Conservation (phyloP, 1,140 invertebrate genomes). For the Drosophila insularis region DNA sequence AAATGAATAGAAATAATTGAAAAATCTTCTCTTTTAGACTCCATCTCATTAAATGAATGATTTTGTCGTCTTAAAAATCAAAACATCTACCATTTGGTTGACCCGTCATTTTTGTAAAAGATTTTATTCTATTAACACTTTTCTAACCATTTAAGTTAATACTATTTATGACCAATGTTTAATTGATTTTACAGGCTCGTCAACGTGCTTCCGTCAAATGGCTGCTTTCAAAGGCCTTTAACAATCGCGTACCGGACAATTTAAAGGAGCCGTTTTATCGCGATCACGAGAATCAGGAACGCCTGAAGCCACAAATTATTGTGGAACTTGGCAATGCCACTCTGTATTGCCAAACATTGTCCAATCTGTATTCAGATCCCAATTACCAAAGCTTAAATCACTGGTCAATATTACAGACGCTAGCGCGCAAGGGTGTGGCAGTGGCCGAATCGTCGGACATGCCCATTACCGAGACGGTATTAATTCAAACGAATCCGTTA, state of each 20-base stretch:
- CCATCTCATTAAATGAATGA: too few species aligned
- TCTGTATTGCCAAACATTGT: conserved; percentile 96
- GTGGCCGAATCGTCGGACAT: conserved; percentile 92
- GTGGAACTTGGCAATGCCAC: conserved; percentile 96
- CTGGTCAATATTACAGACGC: conserved; percentile 95
- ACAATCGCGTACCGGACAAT: conserved; percentile 96
- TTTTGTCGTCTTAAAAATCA: too few species aligned
- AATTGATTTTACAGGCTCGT: conserved; percentile 90
- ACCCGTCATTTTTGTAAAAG: too few species aligned
- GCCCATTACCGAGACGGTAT: conserved; percentile 96
- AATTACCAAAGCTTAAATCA: conserved; percentile 97
- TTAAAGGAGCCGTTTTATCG: conserved; percentile 96
- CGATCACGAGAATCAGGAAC: conserved; percentile 97
- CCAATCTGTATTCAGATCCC: conserved; percentile 98
- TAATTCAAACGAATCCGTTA: conserved; percentile 97
- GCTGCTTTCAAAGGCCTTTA: conserved; percentile 98
- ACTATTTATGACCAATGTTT: neutral
- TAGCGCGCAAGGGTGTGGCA: conserved; percentile 95
- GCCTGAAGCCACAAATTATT: conserved; percentile 96
- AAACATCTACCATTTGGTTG: too few species aligned
- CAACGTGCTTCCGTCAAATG: conserved; percentile 98
- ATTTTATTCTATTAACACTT: neutral
- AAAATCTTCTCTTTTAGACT: too few species aligned
- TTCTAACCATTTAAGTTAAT: too few species aligned
- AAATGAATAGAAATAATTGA: too few species aligned